Evolutionary conservation across 2,797 vertebrate genomes (phyloP).

Genomic region (Liasis olivaceus): DNA sequence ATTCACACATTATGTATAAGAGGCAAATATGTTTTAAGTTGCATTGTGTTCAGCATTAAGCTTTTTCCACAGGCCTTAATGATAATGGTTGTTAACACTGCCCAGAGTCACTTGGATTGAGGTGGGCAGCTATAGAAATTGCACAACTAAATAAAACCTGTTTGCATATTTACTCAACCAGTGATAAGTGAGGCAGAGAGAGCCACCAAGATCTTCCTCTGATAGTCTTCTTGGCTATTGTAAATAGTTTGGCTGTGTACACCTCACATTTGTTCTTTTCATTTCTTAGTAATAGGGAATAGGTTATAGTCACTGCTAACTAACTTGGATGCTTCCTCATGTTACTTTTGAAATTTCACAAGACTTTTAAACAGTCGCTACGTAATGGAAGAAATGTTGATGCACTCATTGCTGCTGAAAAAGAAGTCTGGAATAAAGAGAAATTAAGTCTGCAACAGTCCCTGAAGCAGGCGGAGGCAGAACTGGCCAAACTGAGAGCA

Average conservation of each 20-base stretch:
- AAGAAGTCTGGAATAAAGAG: constrained; percentile 87
- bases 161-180: neutral
- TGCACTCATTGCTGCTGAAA: constrained; percentile 81
- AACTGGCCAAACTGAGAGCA: constrained; percentile 82
- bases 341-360: constrained; percentile 26
- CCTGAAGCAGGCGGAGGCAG: constrained; percentile 82
- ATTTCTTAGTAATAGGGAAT: neutral
- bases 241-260: neutral
- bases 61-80: neutral
- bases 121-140: no score
- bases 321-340: neutral
- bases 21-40: neutral
- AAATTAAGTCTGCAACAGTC: constrained; percentile 82
- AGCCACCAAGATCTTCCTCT: neutral
- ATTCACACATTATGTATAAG: neutral
- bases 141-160: neutral
- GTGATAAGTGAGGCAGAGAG: neutral
- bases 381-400: constrained; percentile 70
- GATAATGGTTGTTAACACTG: neutral
- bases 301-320: constrained; percentile 1
- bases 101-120: no score
- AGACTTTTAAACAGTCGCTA: constrained; percentile 69
- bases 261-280: neutral
- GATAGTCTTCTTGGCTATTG: neutral
- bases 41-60: neutral